These are phyloP conservation scores for Molossus molossus DNA, from an alignment of 2,797 vertebrate genomes.

Conservation along the genomic window DNA sequence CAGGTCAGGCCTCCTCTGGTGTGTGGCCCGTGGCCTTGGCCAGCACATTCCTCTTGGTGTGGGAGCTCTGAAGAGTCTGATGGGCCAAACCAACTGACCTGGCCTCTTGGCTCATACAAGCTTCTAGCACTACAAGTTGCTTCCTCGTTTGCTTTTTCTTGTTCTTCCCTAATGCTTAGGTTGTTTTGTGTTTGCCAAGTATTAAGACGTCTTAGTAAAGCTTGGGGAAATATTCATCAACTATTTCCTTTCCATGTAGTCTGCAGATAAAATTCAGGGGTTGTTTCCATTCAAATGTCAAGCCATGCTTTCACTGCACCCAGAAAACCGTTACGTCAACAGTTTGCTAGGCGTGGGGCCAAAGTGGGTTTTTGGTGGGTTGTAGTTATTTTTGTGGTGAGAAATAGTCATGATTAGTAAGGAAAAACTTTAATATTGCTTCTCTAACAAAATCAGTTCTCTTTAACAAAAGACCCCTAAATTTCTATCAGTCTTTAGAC, in stretches of 20 bases:
- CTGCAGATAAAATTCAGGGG: conserved; percentile 31
- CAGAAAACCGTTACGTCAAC: background rate
- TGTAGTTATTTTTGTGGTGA: conserved; percentile 7
- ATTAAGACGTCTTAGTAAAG: conserved; percentile 46
- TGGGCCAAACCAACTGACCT: background rate
- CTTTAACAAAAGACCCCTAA: background rate
- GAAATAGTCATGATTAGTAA: conserved; percentile 12
- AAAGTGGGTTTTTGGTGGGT: background rate
- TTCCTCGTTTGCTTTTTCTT: background rate
- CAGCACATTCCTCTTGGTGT: background rate
- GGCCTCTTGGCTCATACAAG: background rate
- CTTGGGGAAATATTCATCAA: conserved; percentile 20
- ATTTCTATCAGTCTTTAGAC: background rate
- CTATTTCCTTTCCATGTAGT: conserved; percentile 64
- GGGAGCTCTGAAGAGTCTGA: too few species aligned
- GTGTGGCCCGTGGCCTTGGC: accelerated
- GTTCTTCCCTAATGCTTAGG: background rate
- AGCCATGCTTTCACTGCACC: background rate
- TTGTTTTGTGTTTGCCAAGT: conserved; percentile 42
- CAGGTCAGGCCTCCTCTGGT: background rate
- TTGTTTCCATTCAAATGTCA: conserved; percentile 65
- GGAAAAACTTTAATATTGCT: background rate
- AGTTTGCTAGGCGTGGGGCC: background rate
- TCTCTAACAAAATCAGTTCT: background rate
- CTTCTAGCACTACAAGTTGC: background rate